Evolutionary conservation across 2,888 invertebrate species (phyloP).

Genomic region (Drosophila atripex): DNA sequence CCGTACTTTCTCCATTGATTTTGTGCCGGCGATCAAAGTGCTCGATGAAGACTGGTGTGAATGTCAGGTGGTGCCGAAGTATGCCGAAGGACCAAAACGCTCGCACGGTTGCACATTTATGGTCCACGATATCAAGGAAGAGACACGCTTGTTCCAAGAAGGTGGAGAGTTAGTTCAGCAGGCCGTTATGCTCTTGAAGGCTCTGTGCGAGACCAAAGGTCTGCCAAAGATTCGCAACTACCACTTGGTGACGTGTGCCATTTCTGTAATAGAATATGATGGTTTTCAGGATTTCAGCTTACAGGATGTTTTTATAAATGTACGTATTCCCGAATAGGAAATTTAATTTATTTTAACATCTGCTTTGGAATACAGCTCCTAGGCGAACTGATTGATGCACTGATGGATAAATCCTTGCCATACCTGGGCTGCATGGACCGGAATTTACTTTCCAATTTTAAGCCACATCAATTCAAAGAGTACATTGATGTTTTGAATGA

Average conservation of each 20-base stretch:
- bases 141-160: conserved; percentile 23
- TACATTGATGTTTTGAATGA: not conserved
- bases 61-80: conserved; percentile 59
- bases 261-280: not conserved
- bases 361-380: conserved; percentile 24
- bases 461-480: not conserved
- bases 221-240: conserved; percentile 34
- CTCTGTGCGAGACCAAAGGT: conserved; percentile 26
- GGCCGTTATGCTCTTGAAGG: conserved; percentile 44
- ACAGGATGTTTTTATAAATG: conserved; percentile 13
- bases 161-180: conserved; percentile 41
- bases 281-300: not conserved
- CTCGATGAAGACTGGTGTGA: conserved; percentile 4
- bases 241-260: conserved; percentile 38
- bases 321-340: not conserved
- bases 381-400: conserved; percentile 5
- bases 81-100: conserved; percentile 15
- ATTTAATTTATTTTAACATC: too few species aligned
- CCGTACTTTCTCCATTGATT: conserved; percentile 58
- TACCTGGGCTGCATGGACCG: conserved; percentile 1
- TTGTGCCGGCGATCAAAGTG: conserved; percentile 66
- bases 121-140: conserved; percentile 36
- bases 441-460: conserved; percentile 19
- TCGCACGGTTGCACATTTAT: conserved; percentile 39
- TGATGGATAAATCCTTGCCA: not conserved